Evolutionary conservation across 2,888 invertebrate species (phyloP), one percentile per base, ranked within the genome.

Genomic region (Hirudinaria manillensis): DNA sequence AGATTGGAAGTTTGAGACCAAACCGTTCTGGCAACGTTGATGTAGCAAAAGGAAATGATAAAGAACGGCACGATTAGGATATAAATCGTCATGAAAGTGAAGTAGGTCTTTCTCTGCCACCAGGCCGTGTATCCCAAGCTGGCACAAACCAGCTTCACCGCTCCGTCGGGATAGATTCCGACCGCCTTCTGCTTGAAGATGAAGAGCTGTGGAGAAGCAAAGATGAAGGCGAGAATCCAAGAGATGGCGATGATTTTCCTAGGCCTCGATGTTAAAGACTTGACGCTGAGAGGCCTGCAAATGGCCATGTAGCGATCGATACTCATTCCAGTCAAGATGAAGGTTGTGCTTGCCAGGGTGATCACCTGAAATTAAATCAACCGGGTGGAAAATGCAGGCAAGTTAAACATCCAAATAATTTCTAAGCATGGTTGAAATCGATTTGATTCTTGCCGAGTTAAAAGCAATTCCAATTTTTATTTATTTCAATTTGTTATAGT

Each of bases 71-170:
- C 80, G 24, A 86, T 79, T 19, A 86, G 80, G 45, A 86, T 86
- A 80, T 85, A 86, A 51, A 81, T 76, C 1, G 86, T 83, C 80
- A 86, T 82, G 80, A 85, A 86, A n/a, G 84, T 83, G 76, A 86
- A 83, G 79, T 86, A 86, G 0, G 84, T 75, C 79, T 86, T 85
- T 13, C 86, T 78, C 78, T 86, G 86, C 86, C 86, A 86, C 76
- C 81, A 79, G 4, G 83, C 83, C 0, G 86, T 85, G 80, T 86
- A 86, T 4, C 86, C 86, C 27, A 78, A 79, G 72, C 84, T 84
- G 70, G 80, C 78, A 78, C 86, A 86, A 36, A 81, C 80, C 72
- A 81, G 81, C 77, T 80, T 79, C 13, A 82, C 76, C n/a, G 80
- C 78, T 0, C 84, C 84, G 53, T 85, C 84, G 3, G 81, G 80